Evolutionary conservation across 2,888 invertebrate genomes (phyloP), one percentile per base, ranked within the genome.

Genomic region (Eumerus sabulonum): DNA sequence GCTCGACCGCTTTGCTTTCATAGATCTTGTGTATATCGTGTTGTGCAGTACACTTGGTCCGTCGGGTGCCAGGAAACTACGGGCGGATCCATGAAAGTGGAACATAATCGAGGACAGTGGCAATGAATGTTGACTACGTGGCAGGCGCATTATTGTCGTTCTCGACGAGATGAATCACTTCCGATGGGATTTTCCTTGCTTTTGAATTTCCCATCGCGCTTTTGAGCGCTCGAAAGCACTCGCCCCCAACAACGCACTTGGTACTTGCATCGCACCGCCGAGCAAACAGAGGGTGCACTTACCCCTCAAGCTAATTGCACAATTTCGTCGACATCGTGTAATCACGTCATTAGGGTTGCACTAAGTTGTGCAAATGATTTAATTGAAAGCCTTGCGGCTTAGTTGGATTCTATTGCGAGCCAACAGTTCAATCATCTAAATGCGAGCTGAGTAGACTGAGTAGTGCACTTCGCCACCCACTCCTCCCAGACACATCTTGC

Each of bases 341-440:
- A 71, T 71, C 62, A 48, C 62, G 48, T 70, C 45, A 48, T 60
- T 54, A 70, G 54, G 35, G 47, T 19, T 40, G 19, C 16, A 35
- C 70, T 27, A 70, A 62, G 40, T 27, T 62, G 60, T 47, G 70
- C 60, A 63, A 71, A 56, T 50, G 44, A 56, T 48, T 62, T 63
- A 56, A 63, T 63, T 56, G 56, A 71, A 71, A 63, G 71, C 62
- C 38, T 56, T 48, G 16, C 9, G 13, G 56, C 13, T 50, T 50
- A 3, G 1, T 42, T 19, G 19, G 17, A 12, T 38, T 27, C 12
- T 36, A 38, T 36, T 51, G 12, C 17, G 7, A 5, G 1, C 48
- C 7, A 18, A 17, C n/a, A 48, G 12, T 18, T 48, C 19, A 48
- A 48, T 48, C 16, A 48, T 48, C 17, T 18, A 7, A 48, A 48